Evolutionary conservation across 2,888 invertebrate genomes (phyloP).

Genomic region (Euproctis similis): DNA sequence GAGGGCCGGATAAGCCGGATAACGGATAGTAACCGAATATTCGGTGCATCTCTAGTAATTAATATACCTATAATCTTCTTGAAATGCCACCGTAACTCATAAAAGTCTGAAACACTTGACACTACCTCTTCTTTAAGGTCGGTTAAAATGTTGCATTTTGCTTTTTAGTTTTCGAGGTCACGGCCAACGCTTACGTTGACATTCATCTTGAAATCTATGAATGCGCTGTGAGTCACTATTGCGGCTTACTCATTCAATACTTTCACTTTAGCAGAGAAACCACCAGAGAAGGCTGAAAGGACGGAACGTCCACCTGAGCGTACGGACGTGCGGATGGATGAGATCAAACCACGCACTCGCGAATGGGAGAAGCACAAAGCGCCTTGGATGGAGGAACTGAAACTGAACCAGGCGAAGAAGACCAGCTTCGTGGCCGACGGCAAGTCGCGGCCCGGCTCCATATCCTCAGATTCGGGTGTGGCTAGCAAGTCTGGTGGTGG

Average conservation of each 20-base stretch:
- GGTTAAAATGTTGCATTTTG: neutral
- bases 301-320: slow-evolving; percentile 25
- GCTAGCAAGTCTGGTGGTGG: slow-evolving; percentile 37
- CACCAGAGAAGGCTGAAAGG: slow-evolving; percentile 42
- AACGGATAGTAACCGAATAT: slow-evolving; percentile 1
- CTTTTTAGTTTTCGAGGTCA: neutral
- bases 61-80: too few relatives aligned
- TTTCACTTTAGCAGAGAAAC: slow-evolving; percentile 21
- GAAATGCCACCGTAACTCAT: too few relatives aligned
- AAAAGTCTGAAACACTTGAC: too few relatives aligned
- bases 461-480: slow-evolving; percentile 29
- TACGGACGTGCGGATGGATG: slow-evolving; percentile 14
- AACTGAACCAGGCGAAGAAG: slow-evolving; percentile 83
- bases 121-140: too few relatives aligned
- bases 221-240: slow-evolving; percentile 3
- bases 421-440: slow-evolving; percentile 59
- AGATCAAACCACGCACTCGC: slow-evolving; percentile 78
- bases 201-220: neutral
- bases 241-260: slow-evolving; percentile 3
- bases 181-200: neutral
- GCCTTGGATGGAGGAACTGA: slow-evolving; percentile 89
- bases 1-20: slow-evolving; percentile 1
- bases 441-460: slow-evolving; percentile 47
- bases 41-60: neutral
- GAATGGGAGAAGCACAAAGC: slow-evolving; percentile 84